phyloP scores from a whole-genome alignment of 2,888 invertebrate genomes.

The Dysmachus trigonus region DNA sequence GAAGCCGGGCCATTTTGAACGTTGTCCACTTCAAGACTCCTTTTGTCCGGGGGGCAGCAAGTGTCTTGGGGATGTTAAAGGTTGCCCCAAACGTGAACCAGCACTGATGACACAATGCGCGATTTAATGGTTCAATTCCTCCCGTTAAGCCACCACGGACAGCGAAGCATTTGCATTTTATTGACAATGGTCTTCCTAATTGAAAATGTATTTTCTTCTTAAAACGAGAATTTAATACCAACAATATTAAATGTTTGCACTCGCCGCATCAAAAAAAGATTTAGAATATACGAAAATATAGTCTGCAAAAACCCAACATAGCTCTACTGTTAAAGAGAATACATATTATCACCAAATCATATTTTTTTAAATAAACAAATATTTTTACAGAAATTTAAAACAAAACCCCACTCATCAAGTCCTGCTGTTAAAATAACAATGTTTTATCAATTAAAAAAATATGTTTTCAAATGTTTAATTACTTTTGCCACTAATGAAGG shows the following conservation, averaged over 20 bases:
- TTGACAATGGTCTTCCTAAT: not conserved
- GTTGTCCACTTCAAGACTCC: not conserved
- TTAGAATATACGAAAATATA: too few species aligned
- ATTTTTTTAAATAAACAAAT: too few species aligned
- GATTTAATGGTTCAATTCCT: not conserved
- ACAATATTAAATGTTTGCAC: not conserved
- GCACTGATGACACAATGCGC: not conserved
- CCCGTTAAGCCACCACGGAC: not conserved
- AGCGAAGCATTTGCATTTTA: not conserved
- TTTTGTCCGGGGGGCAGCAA: not conserved
- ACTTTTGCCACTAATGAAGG: too few species aligned
- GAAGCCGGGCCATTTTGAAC: slow-evolving; percentile 17
- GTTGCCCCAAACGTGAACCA: not conserved
- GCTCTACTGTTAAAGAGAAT: too few species aligned
- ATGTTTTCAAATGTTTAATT: too few species aligned
- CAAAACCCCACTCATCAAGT: too few species aligned
- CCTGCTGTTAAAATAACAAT: too few species aligned
- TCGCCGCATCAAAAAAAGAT: not conserved
- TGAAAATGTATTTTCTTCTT: not conserved
- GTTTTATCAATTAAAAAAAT: too few species aligned
- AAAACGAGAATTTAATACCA: not conserved
- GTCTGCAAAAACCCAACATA: too few species aligned
- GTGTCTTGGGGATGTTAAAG: slow-evolving; percentile 11
- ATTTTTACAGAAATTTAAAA: too few species aligned
- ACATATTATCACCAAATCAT: too few species aligned